A percentile compares a stretch with the other conserved stretches of the same genome.
Conservation (phyloP, 2,888 invertebrate genomes). For the Aleiodes testaceus region DNA sequence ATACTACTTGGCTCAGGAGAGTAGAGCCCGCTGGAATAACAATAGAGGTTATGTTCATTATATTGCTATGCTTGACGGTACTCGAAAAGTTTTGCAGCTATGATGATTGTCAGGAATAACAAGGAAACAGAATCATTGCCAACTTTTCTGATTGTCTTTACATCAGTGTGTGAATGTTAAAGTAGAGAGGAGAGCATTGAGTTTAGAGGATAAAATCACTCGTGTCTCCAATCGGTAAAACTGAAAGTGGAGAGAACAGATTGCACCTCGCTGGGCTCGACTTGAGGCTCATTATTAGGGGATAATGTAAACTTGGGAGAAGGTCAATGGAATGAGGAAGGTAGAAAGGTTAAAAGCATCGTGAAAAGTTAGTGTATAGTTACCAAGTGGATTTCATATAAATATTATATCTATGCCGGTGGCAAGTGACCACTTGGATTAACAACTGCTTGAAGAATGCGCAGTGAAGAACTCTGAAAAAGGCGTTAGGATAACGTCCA, state of each 20-base stretch:
- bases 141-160: constrained; percentile 27
- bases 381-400: constrained; percentile 44
- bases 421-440: constrained; percentile 32
- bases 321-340: background rate
- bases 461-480: background rate
- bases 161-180: constrained; percentile 9
- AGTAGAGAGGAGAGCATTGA: background rate
- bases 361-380: background rate
- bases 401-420: constrained; percentile 59
- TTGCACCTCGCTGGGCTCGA: too few species aligned
- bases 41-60: constrained; percentile 39
- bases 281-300: too few species aligned
- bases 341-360: background rate
- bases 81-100: constrained; percentile 41
- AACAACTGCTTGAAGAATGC: background rate
- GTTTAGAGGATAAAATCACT: too few species aligned
- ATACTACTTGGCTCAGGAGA: background rate
- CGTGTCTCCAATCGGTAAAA: background rate
- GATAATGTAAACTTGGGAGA: constrained; percentile 11
- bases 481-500: too few species aligned
- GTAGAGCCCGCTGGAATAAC: constrained; percentile 16
- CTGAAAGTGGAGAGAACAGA: background rate
- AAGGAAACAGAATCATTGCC: constrained; percentile 33
- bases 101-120: constrained; percentile 37
- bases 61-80: constrained; percentile 27